Base-by-base conservation (phyloP, 2,888 invertebrate genomes). In the Tipula unca region DNA sequence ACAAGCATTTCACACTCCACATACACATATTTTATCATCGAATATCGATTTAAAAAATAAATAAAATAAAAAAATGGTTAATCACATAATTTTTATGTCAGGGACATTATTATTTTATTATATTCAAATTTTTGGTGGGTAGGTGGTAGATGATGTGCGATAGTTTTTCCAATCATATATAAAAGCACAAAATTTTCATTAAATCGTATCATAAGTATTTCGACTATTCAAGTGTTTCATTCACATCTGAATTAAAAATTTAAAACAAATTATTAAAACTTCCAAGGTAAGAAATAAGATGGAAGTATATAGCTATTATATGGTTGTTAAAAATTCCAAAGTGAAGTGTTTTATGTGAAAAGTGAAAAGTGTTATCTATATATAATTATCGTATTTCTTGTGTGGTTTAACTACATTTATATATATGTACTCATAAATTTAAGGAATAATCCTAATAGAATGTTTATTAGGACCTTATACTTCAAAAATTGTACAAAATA, bases 91-190 rank as follows among this genome's bases (percentile, higher is more conserved):
- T 69, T 69, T 83, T n/a, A 32, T 83, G 83, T 83, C 83, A 83
- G 14, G 83, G 83, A 35, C 83, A 83, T 83, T 13, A 29, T 32
- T 25, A 10, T 83, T 32, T 83, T 32, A 32, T 32, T 25, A 35
- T 83, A 32, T 83, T 32, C n/a, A 83, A 83, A 32, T 83, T 32
- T n/a, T 83, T 83, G 1, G 29, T 83, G 83, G 29, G 83, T 83
- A 32, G 17, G 4, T 32, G 6, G 32, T 82, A 82, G 13, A 82
- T 17, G 48, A 48, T 48, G 48, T 48, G 17, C 48, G 48, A 69
- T 69, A 83, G 83, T 83, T 83, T 83, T 83, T 32, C 29, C 35
- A 83, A 83, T 83, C 29, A 83, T 83, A 83, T 83, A 83, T 83
- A 83, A 83, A 83, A 83, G 32, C 83, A 83, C n/a, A 8, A 14